These are phyloP conservation scores for Microcebus murinus DNA, from an alignment of 2,113 vertebrate species.

Conservation along the genomic window DNA sequence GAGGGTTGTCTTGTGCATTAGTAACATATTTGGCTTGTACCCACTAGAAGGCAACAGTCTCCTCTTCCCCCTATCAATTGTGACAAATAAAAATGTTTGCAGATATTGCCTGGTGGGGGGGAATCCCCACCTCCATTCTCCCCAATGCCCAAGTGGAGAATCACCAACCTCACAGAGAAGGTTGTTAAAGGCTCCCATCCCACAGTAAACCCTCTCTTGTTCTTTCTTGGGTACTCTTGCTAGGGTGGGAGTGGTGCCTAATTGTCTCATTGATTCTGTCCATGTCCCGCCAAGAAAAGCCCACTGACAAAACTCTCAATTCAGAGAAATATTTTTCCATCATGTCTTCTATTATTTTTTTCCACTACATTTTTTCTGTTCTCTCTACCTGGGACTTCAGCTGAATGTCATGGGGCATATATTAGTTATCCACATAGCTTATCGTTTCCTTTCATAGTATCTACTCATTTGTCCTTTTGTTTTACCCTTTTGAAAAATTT, in stretches of 20 bases:
- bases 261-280: not conserved
- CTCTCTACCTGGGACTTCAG: not conserved
- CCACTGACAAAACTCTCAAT: not conserved
- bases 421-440: not conserved
- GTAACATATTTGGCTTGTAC: not conserved
- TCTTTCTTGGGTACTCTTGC: not conserved
- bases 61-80: not conserved
- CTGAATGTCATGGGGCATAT: not conserved
- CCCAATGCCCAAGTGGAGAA: not conserved
- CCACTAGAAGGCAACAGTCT: not conserved
- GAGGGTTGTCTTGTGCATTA: not conserved
- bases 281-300: not conserved
- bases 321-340: not conserved
- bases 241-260: no score
- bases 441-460: not conserved
- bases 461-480: not conserved
- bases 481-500: not conserved
- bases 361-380: not conserved
- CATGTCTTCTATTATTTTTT: not conserved
- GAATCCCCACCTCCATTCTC: fast-evolving
- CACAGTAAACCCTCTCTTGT: not conserved
- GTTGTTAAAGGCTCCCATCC: not conserved
- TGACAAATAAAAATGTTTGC: not conserved
- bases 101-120: not conserved
- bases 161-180: no score